Base-by-base conservation (phyloP, 2,113 vertebrate genomes). In the Pollimyrus isidori region DNA sequence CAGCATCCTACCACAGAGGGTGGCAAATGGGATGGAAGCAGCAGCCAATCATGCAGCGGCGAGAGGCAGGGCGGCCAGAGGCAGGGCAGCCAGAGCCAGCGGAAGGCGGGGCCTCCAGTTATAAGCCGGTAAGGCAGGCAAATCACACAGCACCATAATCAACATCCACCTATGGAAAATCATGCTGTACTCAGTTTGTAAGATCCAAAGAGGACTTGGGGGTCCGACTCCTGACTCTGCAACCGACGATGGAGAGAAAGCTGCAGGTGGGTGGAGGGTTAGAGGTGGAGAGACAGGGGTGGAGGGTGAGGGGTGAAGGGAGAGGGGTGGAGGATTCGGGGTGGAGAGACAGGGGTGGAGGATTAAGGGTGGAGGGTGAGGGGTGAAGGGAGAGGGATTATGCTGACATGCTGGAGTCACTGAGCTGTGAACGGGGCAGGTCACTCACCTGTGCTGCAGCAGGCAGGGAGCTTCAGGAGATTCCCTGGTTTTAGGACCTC, bases 151-250 rank as follows among this genome's bases (percentile, higher is more conserved):
- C 46, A n/a, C 42, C 21, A 23, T 42, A 65, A 56, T 46, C 9
- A 62, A 35, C 7, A 21, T 62, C 26, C 19, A 56, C 3, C 21
- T 19, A 7, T 39, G 10, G 6, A 23, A 69, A 89, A 82, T 42
- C 23, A 50, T 0, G 48, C 35, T 26, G 7, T 46, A 49, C 21
- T 85, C 62, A 30, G 56, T 58, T n/a, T 23, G 7, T 62, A 9
- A n/a, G 90, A 39, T 39, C 52, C 69, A 90, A 58, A 3, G 89
- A 84, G 42, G 87, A 88, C 39, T 23, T 69, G 35, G 91, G 89
- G 80, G 76, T 90, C 23, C 73, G 85, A 76, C 90, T 87, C 88
- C 53, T 26, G 58, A 15, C 17, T 91, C 92, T 91, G 58, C 30
- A 56, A 52, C 6, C 3, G 26, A 35, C 13, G 23, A 46, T 3